Evolutionary conservation across 2,888 invertebrate species (phyloP).

Genomic region (Lepidochitona cinerea): DNA sequence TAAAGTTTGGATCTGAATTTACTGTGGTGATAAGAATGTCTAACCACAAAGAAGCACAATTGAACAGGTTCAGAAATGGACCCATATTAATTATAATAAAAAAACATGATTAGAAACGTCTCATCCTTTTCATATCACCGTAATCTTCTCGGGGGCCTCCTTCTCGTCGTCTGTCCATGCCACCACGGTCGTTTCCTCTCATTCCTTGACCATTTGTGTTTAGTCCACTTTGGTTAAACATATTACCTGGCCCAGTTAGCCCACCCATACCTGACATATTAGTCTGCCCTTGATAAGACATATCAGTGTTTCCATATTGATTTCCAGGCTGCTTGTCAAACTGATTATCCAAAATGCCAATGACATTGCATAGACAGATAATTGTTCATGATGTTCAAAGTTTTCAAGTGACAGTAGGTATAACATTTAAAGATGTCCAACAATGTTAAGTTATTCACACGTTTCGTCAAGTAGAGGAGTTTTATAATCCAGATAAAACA

Average conservation of each 20-base stretch:
- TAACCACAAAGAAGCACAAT: too few species aligned
- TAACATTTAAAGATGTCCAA: neutral
- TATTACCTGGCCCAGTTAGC: conserved; percentile 18
- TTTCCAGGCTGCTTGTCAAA: conserved; percentile 1
- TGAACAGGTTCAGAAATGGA: too few species aligned
- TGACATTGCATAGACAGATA: too few species aligned
- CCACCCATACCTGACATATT: conserved; percentile 16
- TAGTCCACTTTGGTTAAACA: conserved; percentile 7
- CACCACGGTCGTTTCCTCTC: conserved; percentile 20
- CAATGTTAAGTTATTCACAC: neutral
- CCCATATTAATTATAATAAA: too few species aligned
- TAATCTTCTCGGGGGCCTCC: conserved; percentile 26
- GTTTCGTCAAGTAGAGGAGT: conserved; percentile 3
- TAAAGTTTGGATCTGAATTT: too few species aligned
- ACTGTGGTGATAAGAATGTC: too few species aligned
- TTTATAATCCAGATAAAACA: conserved; percentile 10
- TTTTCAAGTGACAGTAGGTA: too few species aligned
- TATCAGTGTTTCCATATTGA: neutral
- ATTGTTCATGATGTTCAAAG: too few species aligned
- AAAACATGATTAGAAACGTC: conserved; percentile 30
- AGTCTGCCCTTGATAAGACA: conserved; percentile 19
- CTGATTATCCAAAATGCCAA: too few species aligned
- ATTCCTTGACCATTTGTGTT: conserved; percentile 13
- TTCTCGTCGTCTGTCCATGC: conserved; percentile 32
- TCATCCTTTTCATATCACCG: conserved; percentile 34